Base-by-base conservation (phyloP, 1,140 invertebrate species). In the Brachionus calyciflorus region DNA sequence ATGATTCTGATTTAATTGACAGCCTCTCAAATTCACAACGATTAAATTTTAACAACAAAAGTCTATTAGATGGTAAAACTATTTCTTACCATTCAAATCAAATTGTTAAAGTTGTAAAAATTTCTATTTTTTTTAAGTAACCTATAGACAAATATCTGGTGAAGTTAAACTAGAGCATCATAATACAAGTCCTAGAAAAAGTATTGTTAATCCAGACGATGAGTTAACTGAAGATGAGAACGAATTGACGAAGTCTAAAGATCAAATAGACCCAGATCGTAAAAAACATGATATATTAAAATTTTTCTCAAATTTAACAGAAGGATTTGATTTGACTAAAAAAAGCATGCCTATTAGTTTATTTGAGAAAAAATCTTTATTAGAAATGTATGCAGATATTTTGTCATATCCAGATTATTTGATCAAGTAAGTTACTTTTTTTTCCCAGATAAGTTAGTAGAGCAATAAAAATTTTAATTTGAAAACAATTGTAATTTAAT, bases 321-420 rank as follows among this genome's bases (percentile, higher is more conserved):
- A 44, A 10, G 41, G 41, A 14, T 24, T 65, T 12, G 60, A 33
- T 49, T 44, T 37, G 14, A 77, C 37, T 14, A 65, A 41, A 26
- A 55, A 10, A 7, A 37, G n/a, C 30, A 46, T 75, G 19, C 48
- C 49, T 6, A 24, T 26, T 12, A 19, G 17, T 21, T 37, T 55
- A 3, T 44, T 88, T 77, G 87, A 88, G 79, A 83, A 80, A 69
- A 79, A 87, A 14, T 88, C 88, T 10, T 78, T 88, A 28, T 80
- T 88, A 24, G 88, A 88, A 80, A 85, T 88, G 85, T 88, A 87
- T 82, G 87, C 87, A 48, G 87, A 88, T 79, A 87, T 85, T 79
- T 87, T 88, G 84, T 85, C 86, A 6, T 87, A 88, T 81, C 86
- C 87, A 68, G 80, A 84, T 65, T 55, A 81, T 12, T 85, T 86